Evolutionary conservation across 2,888 invertebrate genomes (phyloP), one percentile per base, ranked within the genome.

Genomic region (Camponotus fellah): DNA sequence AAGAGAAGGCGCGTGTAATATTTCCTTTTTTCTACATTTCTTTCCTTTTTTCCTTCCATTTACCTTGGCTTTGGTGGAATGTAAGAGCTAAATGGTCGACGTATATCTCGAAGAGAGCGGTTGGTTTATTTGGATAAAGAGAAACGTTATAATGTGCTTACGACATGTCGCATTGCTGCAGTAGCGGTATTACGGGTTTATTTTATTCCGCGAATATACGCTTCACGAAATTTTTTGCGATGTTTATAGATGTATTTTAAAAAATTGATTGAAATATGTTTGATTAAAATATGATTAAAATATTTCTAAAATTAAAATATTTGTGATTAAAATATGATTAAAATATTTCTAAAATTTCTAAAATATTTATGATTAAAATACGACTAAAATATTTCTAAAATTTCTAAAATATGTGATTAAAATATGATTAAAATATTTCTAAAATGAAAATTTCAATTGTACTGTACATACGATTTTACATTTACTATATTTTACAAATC

Each of bases 61-160:
- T 85, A 88, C 90, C 89, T 91, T 90, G 90, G 89, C 88, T 88
- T 85, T 85, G 82, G 53, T 83, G 89, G 91, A 91, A 91, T 90
- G 89, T 82, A 72, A 82, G 75, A 85, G 86, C 87, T 87, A 85
- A 84, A 69, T 85, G 82, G 77, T 66, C 56, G 64, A 74, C 80
- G 82, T 68, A 40, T 40, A 58, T 12, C 40, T 40, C 26, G 79
- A 77, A 32, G 49, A 71, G 65, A 60, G 69, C n/a, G 49, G 56
- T 6, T 56, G 14, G 64, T 43, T 64, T 71, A 56, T 64, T 71
- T 71, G 71, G 37, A 56, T 17, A 49, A 43, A 66, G 77, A 58
- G 82, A 82, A 84, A 49, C 82, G 58, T 82, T 32, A 71, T 66
- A 21, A 71, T 14, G 14, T 12, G 32, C 12, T 43, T 43, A 21